These are phyloP conservation scores for Aselliscus stoliczkanus DNA, from an alignment of 2,797 vertebrate species.

Conservation along the genomic window DNA sequence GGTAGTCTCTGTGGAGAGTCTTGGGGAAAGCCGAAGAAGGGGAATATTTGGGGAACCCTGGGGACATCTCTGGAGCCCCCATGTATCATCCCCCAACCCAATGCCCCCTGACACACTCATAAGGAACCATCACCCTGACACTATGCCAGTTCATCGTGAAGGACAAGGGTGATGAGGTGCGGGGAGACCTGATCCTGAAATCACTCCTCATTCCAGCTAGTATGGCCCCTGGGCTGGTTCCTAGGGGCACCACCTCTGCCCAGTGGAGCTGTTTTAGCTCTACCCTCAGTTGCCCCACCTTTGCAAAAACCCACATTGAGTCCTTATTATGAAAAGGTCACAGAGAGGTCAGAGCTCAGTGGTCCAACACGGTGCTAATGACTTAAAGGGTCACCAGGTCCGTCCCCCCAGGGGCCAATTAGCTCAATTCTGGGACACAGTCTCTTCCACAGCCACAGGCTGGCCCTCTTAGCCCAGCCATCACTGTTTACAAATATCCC, in stretches of 20 bases:
- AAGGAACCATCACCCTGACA: neutral
- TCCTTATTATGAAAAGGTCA: slow-evolving; percentile 60
- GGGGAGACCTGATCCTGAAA: neutral
- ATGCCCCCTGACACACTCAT: neutral
- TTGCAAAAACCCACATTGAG: neutral
- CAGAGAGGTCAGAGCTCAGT: slow-evolving; percentile 28
- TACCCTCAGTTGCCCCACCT: neutral
- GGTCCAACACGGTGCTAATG: slow-evolving; percentile 42
- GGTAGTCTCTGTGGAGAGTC: neutral
- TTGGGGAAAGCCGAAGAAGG: neutral
- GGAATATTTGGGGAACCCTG: neutral
- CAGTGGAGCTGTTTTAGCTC: neutral
- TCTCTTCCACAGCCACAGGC: slow-evolving; percentile 66
- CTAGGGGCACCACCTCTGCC: neutral
- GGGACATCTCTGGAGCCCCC: neutral
- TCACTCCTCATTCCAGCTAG: too few species aligned
- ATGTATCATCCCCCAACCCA: neutral
- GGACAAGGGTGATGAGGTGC: accelerated
- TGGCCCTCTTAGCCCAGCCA: slow-evolving; percentile 20
- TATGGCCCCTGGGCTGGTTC: neutral
- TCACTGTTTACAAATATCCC: slow-evolving; percentile 52
- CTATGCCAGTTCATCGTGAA: neutral
- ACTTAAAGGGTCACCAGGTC: slow-evolving; percentile 46
- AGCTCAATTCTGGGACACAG: slow-evolving; percentile 32
- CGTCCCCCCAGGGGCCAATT: slow-evolving; percentile 56